Conservation (phyloP, 2,797 vertebrate genomes). For the Silurus aristotelis region DNA sequence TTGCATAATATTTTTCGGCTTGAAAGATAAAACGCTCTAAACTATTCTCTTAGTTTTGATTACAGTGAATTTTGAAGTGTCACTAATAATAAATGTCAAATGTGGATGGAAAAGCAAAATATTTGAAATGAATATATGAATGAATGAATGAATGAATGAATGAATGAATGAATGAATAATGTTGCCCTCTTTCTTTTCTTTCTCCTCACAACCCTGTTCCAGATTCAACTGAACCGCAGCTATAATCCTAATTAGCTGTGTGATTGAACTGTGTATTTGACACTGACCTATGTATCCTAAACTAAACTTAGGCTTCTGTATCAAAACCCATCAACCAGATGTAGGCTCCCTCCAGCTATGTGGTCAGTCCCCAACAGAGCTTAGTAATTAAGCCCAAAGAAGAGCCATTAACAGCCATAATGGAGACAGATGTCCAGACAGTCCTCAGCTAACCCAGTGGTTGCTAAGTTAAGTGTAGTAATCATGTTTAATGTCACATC, state of each 20-base stretch:
- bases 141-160: background rate
- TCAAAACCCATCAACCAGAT: background rate
- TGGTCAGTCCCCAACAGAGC: constrained; percentile 41
- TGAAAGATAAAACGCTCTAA: constrained; percentile 11
- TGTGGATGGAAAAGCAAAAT: background rate
- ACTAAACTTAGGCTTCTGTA: constrained; percentile 19
- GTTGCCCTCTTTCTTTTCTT: background rate
- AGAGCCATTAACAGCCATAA: constrained; percentile 41
- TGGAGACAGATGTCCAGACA: constrained; percentile 41
- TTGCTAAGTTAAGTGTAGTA: constrained; percentile 9
- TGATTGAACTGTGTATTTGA: constrained; percentile 24
- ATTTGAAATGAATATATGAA: background rate
- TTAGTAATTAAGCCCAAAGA: constrained; percentile 45
- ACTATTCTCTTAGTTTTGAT: background rate
- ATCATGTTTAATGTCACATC: constrained; percentile 8
- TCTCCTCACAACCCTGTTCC: constrained; percentile 8
- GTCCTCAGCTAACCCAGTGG: constrained; percentile 27
- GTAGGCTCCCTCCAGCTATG: constrained; percentile 18
- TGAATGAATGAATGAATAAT: background rate
- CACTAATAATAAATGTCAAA: constrained; percentile 3
- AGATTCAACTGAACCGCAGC: constrained; percentile 21
- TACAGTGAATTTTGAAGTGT: background rate
- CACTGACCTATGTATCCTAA: constrained; percentile 13
- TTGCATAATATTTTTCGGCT: constrained; percentile 24
- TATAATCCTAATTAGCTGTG: constrained; percentile 20